Base-by-base conservation (phyloP, 1,140 invertebrate genomes). In the Halesus radiatus region DNA sequence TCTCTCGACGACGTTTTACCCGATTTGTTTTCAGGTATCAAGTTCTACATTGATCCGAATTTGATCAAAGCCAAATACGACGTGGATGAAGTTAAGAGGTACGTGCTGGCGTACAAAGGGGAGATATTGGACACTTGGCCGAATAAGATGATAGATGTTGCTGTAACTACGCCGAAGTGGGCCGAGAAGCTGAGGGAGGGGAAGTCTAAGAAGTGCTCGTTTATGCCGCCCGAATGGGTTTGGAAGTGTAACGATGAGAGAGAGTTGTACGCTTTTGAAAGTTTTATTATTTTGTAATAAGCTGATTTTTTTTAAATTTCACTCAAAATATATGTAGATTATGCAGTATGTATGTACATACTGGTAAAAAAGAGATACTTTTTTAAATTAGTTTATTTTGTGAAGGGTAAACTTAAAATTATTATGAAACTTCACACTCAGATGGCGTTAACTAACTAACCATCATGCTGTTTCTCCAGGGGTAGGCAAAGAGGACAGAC, bases 171-270 rank as follows among this genome's bases (percentile, higher is more conserved):
- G 2, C 32, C 62, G 13, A 66, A 78, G 20, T 68, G 56, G 13
- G 76, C 72, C 4, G 56, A 80, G 15, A 22, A 66, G n/a, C 52
- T 83, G 58, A 78, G 45, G 26, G 18, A 23, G 3, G 62, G 54
- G 0, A 75, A 74, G 26, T 50, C 32, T 20, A 83, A 83, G 52
- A 83, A 83, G 53, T 83, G 81, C 52, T n/a, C 80, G 60, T 78
- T 83, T 29, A 26, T 83, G 58, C 64, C 45, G 10, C 81, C 81
- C 3, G 81, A 83, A 37, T 83, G 81, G 81, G 52, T 83, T 15
- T 83, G 81, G 81, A 80, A 83, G 58, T 83, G 81, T 54, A 77
- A 83, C 37, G 81, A 83, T 29, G 72, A 64, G 15, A 70, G 70
- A 74, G 62, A 37, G 5, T 22, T 83, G n/a, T 83, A 60, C 32